Conservation (phyloP, 2,797 vertebrate genomes). For the Anas georgica region DNA sequence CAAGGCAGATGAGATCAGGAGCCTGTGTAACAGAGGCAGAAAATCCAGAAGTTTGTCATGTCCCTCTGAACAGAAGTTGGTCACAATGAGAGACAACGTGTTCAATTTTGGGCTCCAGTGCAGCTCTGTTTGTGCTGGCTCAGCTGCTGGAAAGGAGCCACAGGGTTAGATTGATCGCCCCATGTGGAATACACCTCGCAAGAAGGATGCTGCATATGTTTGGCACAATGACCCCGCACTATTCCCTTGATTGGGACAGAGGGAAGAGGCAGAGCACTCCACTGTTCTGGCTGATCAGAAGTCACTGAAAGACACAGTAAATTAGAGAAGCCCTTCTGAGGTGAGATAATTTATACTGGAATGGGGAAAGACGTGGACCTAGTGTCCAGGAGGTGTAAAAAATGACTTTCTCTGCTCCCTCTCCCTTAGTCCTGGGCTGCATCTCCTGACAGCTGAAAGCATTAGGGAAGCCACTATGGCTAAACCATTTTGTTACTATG, state of each 20-base stretch:
- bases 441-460: background rate
- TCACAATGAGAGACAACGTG: background rate
- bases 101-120: background rate
- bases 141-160: conserved; percentile 50
- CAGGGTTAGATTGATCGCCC: background rate
- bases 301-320: background rate
- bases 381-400: background rate
- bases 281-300: background rate
- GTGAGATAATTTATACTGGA: background rate
- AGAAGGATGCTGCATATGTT: conserved; percentile 16
- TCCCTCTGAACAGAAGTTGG: background rate
- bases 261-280: background rate
- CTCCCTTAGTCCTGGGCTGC: background rate
- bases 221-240: background rate
- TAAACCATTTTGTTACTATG: background rate
- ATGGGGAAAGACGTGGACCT: background rate
- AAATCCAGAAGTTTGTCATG: background rate
- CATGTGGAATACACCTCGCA: background rate
- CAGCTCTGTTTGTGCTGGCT: conserved; percentile 31
- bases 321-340: background rate
- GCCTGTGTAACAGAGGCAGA: background rate
- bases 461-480: background rate
- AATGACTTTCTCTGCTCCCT: background rate
- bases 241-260: conserved; percentile 13
- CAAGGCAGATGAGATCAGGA: background rate